phyloP scores from a whole-genome alignment of 2,113 vertebrate species.

The Engystomops pustulosus region DNA sequence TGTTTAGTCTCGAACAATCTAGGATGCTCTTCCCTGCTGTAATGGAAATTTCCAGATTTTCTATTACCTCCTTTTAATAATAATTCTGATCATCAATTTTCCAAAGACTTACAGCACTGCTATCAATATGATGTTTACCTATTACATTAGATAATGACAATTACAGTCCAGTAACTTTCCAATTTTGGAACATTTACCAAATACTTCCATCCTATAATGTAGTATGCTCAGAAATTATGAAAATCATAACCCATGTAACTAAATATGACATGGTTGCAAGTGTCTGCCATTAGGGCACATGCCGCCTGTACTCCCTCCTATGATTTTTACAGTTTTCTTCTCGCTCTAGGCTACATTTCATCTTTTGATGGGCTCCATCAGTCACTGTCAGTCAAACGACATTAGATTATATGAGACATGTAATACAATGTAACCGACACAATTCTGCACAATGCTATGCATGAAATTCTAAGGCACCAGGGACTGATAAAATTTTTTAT shows the following conservation, averaged over 20 bases:
- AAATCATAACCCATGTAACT: slow-evolving; percentile 31
- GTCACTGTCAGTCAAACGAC: slow-evolving; percentile 44
- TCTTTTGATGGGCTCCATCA: slow-evolving; percentile 7
- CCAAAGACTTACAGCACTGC: not conserved
- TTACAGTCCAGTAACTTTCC: slow-evolving; percentile 39
- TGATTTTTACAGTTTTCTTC: slow-evolving; percentile 23
- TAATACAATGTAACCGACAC: slow-evolving; percentile 33
- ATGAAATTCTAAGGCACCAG: not conserved
- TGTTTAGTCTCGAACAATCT: too few species aligned
- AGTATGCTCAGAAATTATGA: slow-evolving; percentile 1
- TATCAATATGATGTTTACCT: not conserved
- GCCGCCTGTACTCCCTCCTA: not conserved
- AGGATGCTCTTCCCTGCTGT: too few species aligned
- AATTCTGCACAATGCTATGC: not conserved
- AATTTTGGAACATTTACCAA: slow-evolving; percentile 20
- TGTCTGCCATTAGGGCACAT: not conserved
- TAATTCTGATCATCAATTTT: not conserved
- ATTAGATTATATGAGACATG: slow-evolving; percentile 19
- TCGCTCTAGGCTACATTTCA: slow-evolving; percentile 33
- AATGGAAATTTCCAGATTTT: not conserved
- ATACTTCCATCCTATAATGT: not conserved
- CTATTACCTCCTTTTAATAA: too few species aligned
- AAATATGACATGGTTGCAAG: slow-evolving; percentile 12
- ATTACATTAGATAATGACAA: slow-evolving; percentile 11
- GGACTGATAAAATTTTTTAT: not conserved